Evolutionary conservation across 2,888 invertebrate genomes (phyloP), one percentile per base, ranked within the genome.

Genomic region (Leptinotarsa rubiginosa): DNA sequence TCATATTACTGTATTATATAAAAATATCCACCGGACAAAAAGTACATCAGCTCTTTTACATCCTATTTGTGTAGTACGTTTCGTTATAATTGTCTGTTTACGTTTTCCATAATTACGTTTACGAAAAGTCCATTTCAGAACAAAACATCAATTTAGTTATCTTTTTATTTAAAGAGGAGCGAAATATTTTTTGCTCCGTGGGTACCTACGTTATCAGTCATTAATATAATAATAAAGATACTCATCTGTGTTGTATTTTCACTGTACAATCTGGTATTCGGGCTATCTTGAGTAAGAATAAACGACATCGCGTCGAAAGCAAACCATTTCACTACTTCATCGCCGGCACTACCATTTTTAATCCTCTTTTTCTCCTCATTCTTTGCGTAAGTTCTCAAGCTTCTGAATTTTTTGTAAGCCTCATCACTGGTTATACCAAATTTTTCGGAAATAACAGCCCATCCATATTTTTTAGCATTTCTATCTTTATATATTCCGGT

Each of bases 301-400:
- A 80, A 80, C 68, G 80, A 80, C 66, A 81, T 79, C 47, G 79
- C 77, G 47, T 81, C 80, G 66, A 73, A 81, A 72, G 78, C 65
- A 77, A 75, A 72, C 73, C 70, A 73, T 76, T 77, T 78, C 49
- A 75, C 75, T 73, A n/a, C n/a, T n/a, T n/a, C n/a, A n/a, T n/a
- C n/a, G n/a, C 20, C 20, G n/a, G n/a, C n/a, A n/a, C n/a, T n/a
- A n/a, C n/a, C n/a, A n/a, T n/a, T n/a, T n/a, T n/a, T n/a, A 22
- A 22, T 22, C 22, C 2, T 22, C 2, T 22, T 22, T 22, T 22
- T 22, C 22, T 22, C 22, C 22, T 22, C 22, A 22, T 22, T 1
- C 22, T 22, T 22, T 22, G 22, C 22, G 22, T 22, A 22, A 22
- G 22, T 22, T 22, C 22, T 22, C 22, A 22, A 22, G 22, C 22